A percentile compares a stretch with the other conserved stretches of the same genome.
These are phyloP conservation scores for Dynastes hyllus DNA, from an alignment of 2,888 invertebrate species.

Conservation along the genomic window DNA sequence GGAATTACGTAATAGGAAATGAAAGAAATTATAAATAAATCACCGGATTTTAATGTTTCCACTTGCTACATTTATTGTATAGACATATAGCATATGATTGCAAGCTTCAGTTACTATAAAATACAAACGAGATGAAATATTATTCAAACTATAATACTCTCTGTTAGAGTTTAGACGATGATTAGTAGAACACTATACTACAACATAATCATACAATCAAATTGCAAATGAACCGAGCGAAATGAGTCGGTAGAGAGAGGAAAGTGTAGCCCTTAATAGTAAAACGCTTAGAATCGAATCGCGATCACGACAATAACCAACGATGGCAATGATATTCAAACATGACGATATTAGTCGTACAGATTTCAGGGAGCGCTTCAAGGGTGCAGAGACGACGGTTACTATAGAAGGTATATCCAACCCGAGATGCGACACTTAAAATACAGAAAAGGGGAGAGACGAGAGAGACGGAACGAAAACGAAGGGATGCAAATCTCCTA, in stretches of 20 bases:
- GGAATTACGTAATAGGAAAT: no score
- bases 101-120: no score
- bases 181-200: background rate
- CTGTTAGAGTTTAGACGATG: background rate
- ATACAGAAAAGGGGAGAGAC: conserved; percentile 39
- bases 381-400: conserved; percentile 19
- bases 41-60: no score
- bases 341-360: conserved; percentile 47
- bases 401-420: background rate
- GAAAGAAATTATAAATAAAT: no score
- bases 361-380: conserved; percentile 34
- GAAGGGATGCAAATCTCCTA: conserved; percentile 65
- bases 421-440: conserved; percentile 32
- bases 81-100: no score
- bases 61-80: no score
- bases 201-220: conserved; percentile 1
- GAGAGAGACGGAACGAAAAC: conserved; percentile 41
- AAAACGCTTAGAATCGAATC: conserved; percentile 34
- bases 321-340: conserved; percentile 40
- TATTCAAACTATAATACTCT: background rate
- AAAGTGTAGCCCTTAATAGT: conserved; percentile 10
- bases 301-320: conserved; percentile 28
- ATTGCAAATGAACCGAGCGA: conserved; percentile 6
- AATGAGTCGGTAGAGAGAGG: background rate
- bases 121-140: background rate